A percentile compares a stretch with the other conserved stretches of the same genome.
phyloP scores from a whole-genome alignment of 2,113 vertebrate genomes.

The Loxodonta africana region DNA sequence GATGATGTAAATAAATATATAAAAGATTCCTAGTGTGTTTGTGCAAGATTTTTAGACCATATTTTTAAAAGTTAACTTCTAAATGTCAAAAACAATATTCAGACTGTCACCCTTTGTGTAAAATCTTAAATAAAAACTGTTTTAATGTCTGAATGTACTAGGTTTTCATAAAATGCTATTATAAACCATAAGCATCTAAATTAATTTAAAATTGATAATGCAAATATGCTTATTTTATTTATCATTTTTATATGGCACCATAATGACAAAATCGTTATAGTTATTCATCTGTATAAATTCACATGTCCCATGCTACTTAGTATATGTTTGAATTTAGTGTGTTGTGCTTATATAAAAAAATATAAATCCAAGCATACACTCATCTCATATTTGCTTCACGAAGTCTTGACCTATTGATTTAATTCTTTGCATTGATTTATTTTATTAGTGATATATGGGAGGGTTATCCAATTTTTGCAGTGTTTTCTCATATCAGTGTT shows the following conservation, averaged over 20 bases:
- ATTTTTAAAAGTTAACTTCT: neutral
- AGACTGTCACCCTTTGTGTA: neutral
- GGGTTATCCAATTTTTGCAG: neutral
- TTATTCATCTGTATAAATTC: neutral
- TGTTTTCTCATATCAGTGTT: neutral
- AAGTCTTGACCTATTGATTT: neutral
- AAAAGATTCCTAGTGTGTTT: neutral
- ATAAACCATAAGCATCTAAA: neutral
- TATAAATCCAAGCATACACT: neutral
- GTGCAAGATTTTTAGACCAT: neutral
- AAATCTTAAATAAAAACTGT: neutral
- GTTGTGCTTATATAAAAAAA: neutral
- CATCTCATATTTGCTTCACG: neutral
- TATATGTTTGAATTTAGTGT: neutral
- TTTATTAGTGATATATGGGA: neutral
- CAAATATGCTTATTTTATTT: constrained; percentile 55
- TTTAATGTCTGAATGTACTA: neutral
- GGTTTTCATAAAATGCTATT: neutral
- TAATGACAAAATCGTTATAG: neutral
- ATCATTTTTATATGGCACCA: neutral
- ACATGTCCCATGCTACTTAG: neutral
- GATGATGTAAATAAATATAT: neutral
- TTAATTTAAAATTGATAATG: neutral
- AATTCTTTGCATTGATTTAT: neutral
- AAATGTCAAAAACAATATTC: neutral